Evolutionary conservation across 2,797 vertebrate species (phyloP), one percentile per base, ranked within the genome.

Genomic region (Phrynocephalus forsythii): DNA sequence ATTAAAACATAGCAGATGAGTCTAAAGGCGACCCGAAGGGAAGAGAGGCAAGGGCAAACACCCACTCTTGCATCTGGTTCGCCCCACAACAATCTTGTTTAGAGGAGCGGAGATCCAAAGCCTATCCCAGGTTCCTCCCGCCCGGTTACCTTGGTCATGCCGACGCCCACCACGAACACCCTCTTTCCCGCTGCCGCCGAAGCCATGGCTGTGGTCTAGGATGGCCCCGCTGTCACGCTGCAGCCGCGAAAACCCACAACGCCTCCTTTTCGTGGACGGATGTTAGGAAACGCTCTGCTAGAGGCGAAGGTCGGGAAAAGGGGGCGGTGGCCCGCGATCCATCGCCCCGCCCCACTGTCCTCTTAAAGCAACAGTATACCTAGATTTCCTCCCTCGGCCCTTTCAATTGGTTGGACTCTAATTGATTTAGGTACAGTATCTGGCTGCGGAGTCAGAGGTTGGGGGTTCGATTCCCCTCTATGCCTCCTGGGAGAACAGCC

Each of bases 141-240:
- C 56, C 26, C 28, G 3, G 73, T 67, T 97, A 99, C 99, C 98
- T 99, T 98, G 56, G 99, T 99, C 98, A 99, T 99, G 20, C 98
- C 98, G 68, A 99, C 98, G 20, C 99, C 98, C 93, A 98, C 96
- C 92, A 99, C 98, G 94, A 98, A 99, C 66, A 98, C 98, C 60
- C 97, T 96, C 88, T 94, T 97, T 50, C 33, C 94, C 1, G 4
- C 9, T 11, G 0, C 48, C n/a, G 1, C 10, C 1, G 93, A 95
- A 56, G 92, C 93, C 97, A 96, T 96, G 20, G 15, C 2, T 0
- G 60, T 15, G 0, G 10, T 76, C 0, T 1, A 5, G 2, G 0
- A 69, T 0, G 30, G 0, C 3, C 3, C 3, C 8, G 52, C 6
- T 56, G 52, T 56, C 52, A 56, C 1, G 16, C n/a, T 30, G 50